These are phyloP conservation scores for Proctacanthus coquilletti DNA, from an alignment of 1,140 invertebrate genomes.

Conservation along the genomic window DNA sequence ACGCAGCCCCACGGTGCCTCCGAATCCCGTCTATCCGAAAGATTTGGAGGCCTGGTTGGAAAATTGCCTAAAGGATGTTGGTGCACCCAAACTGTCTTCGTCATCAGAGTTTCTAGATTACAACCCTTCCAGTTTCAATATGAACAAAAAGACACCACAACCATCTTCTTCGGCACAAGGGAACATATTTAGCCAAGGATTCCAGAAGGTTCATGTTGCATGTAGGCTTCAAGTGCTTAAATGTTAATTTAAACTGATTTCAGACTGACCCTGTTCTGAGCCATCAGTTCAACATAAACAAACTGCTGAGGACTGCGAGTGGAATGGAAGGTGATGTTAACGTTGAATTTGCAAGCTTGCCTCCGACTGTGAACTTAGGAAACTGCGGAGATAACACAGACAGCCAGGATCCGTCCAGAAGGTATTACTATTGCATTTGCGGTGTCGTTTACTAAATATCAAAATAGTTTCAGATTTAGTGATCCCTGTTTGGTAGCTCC, in stretches of 20 bases:
- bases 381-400: not conserved
- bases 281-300: too few species aligned
- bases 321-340: too few species aligned
- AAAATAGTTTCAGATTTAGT: conserved; percentile 23
- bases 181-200: conserved; percentile 24
- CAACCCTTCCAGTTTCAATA: conserved; percentile 13
- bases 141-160: conserved; percentile 9
- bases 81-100: conserved; percentile 22
- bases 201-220: conserved; percentile 16
- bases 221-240: too few species aligned
- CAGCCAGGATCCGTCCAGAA: not conserved
- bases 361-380: conserved; percentile 21
- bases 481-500: conserved; percentile 28
- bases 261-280: too few species aligned
- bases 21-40: conserved; percentile 15
- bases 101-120: conserved; percentile 27
- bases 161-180: too few species aligned
- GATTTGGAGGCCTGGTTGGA: conserved; percentile 27
- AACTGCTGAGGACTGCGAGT: too few species aligned
- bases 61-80: conserved; percentile 24
- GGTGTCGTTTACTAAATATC: not conserved
- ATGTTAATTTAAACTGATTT: too few species aligned
- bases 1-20: conserved; percentile 12
- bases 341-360: conserved; percentile 25
- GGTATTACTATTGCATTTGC: not conserved